Evolutionary conservation across 2,113 vertebrate species (phyloP), one percentile per base, ranked within the genome.

Genomic region (Nothobranchius furzeri): DNA sequence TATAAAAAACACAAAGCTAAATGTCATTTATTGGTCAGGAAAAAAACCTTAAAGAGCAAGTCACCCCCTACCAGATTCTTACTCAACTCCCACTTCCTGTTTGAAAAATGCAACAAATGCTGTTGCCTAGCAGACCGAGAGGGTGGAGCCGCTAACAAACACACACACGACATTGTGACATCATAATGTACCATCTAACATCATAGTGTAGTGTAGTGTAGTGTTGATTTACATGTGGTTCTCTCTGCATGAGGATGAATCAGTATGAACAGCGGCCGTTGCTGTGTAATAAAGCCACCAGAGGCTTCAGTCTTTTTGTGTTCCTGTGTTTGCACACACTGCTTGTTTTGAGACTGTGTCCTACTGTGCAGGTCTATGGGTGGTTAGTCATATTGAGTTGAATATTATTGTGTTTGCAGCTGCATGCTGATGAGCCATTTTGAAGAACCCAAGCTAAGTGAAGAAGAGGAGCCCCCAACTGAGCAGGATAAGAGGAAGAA

Each of bases 401-500:
- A 85, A 79, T 85, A 71, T 77, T 67, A 75, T 82, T 91, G 60
- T 85, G 78, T 83, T 79, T 83, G 69, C 88, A 98, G 97, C 87
- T 98, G 98, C 87, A 96, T 99, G 96, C 84, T 99, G 88, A 96
- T 98, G 91, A 95, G 90, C 87, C 89, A 94, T 86, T 92, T 93
- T 85, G 97, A 98, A 86, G 96, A 98, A 71, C 91, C 93, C 37
- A 95, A 95, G 83, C 84, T 90, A 67, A 95, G 92, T 78, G 98
- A 98, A 52, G 95, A 97, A 76, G 94, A 96, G 73, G 97, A 99
- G 75, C 96, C 96, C 54, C 96, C 96, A 24, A 98, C 96, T 64
- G 97, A 99, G 65, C 98, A 99, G 89, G 98, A 99, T 89, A 99
- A 96, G 91, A 96, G 96, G 82, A 99, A 95, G 91, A 98, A 95